Evolutionary conservation across 2,888 invertebrate species (phyloP).

Genomic region (Chydorus sphaericus): DNA sequence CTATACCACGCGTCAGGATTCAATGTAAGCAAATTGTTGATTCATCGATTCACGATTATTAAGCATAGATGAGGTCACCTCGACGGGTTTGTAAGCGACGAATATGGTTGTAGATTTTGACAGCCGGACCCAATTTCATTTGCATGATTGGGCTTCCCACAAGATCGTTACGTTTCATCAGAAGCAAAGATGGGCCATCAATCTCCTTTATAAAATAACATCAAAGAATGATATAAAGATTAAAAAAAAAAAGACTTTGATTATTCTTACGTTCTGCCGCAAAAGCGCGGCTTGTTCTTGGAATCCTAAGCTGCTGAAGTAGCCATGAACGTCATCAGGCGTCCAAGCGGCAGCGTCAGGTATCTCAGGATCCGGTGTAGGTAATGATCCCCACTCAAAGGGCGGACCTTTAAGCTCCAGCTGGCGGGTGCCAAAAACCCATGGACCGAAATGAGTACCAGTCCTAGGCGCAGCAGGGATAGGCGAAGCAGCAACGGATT

Average conservation of each 20-base stretch:
- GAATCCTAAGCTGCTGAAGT: constrained; percentile 56
- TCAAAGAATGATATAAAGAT: constrained; percentile 8
- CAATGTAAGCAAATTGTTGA: too few relatives aligned
- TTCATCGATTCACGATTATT: neutral
- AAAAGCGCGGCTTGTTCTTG: constrained; percentile 56
- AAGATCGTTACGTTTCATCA: constrained; percentile 72
- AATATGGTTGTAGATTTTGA: constrained; percentile 67
- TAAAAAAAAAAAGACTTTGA: neutral
- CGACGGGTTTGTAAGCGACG: constrained; percentile 63
- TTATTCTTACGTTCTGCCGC: neutral
- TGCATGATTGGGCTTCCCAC: constrained; percentile 63
- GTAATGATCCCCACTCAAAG: neutral
- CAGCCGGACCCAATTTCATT: constrained; percentile 71
- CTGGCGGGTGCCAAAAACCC: constrained; percentile 11
- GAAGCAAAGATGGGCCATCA: constrained; percentile 71
- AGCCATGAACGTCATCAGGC: constrained; percentile 63
- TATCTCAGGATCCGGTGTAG: constrained; percentile 31
- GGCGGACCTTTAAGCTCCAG: constrained; percentile 14
- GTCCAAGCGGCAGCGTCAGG: constrained; percentile 73
- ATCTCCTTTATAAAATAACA: constrained; percentile 50
- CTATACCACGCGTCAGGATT: neutral
- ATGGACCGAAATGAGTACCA: constrained; percentile 3
- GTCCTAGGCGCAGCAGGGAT: neutral
- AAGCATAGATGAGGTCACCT: constrained; percentile 38
- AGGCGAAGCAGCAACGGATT: constrained; percentile 10